Percentiles rank a stretch among this genome's conserved stretches.
Evolutionary conservation across 2,113 vertebrate species (phyloP).

Genomic region (Chloropsis cyanopogon): DNA sequence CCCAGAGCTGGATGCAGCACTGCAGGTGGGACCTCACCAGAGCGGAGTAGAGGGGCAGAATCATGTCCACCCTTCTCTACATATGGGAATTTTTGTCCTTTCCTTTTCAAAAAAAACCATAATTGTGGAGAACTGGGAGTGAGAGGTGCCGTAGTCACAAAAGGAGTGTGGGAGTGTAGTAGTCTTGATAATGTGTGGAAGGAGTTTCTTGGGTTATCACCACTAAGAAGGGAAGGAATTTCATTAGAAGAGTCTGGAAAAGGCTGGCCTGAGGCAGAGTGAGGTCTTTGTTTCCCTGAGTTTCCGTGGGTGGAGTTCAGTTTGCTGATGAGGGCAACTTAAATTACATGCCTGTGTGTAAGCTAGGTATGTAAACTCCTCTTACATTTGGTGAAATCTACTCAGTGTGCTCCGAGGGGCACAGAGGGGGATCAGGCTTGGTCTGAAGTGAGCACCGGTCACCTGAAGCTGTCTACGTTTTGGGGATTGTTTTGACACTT

Average conservation of each 20-base stretch:
- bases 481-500: not conserved
- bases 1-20: not conserved
- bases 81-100: not conserved
- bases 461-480: not conserved
- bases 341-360: not conserved
- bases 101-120: not conserved
- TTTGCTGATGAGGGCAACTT: not conserved
- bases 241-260: not conserved
- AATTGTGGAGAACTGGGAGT: not conserved
- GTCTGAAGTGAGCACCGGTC: not conserved
- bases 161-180: not conserved
- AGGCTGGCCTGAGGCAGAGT: not conserved
- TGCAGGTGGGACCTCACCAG: not conserved
- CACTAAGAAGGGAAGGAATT: not conserved
- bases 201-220: not conserved
- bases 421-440: not conserved
- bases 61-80: not conserved
- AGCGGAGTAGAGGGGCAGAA: not conserved
- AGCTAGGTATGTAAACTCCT: not conserved
- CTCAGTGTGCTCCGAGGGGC: rapidly evolving
- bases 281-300: not conserved
- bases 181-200: not conserved
- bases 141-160: not conserved
- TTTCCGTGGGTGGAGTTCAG: not conserved
- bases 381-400: not conserved